Conservation (phyloP, 2,888 invertebrate genomes). For the Dusona sp. region DNA sequence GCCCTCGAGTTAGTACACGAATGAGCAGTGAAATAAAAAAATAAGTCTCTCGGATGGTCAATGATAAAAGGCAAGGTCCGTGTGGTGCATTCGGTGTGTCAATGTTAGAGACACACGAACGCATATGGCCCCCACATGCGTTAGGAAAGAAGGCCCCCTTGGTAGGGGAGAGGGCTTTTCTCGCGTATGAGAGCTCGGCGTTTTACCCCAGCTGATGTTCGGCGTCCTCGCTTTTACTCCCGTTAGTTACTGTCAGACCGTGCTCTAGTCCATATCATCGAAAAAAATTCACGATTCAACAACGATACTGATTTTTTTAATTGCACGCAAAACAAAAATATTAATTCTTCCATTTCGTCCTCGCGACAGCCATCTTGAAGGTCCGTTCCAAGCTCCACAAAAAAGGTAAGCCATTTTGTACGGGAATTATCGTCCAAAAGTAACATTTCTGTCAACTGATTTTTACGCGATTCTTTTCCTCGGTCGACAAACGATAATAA, state of each 20-base stretch:
- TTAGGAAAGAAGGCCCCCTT: slow-evolving; percentile 58
- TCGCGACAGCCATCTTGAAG: not conserved
- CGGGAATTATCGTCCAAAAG: not conserved
- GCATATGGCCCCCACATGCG: slow-evolving; percentile 80
- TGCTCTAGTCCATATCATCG: slow-evolving; percentile 71
- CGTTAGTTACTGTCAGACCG: slow-evolving; percentile 79
- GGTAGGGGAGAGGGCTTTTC: slow-evolving; percentile 61
- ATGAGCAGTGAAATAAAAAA: not conserved
- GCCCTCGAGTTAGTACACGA: slow-evolving; percentile 2
- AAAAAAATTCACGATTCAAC: not conserved
- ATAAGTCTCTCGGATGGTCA: not conserved
- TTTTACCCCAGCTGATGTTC: slow-evolving; percentile 81
- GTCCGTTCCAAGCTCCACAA: not conserved
- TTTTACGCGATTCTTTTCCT: not conserved
- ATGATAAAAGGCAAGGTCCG: slow-evolving; percentile 28
- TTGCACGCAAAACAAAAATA: not conserved
- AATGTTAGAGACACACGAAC: slow-evolving; percentile 56
- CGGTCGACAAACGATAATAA: no score
- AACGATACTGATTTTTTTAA: not conserved
- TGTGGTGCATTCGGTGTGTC: slow-evolving; percentile 46
- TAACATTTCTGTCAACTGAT: not conserved
- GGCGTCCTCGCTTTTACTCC: slow-evolving; percentile 66
- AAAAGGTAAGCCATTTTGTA: slow-evolving; percentile 11
- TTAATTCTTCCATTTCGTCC: not conserved
- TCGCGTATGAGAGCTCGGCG: slow-evolving; percentile 57